Evolutionary conservation across 1,140 invertebrate genomes (phyloP).

Genomic region (Eubasilissa regina): DNA sequence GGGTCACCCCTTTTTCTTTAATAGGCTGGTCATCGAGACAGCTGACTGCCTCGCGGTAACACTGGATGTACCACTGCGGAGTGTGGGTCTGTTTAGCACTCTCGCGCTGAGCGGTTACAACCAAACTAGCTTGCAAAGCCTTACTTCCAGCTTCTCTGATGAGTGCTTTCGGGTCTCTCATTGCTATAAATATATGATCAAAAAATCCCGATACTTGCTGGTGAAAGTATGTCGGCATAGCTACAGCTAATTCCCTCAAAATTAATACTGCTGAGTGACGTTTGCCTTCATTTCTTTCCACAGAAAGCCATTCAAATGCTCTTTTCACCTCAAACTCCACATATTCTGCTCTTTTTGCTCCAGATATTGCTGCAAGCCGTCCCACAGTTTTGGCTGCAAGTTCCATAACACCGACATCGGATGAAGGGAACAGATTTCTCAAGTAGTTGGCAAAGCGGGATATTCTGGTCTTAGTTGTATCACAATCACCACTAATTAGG

Average conservation of each 20-base stretch:
- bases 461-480: slow-evolving; percentile 91
- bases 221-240: slow-evolving; percentile 98
- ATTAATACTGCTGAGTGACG: slow-evolving; percentile 94
- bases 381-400: slow-evolving; percentile 96
- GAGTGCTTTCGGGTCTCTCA: slow-evolving; percentile 92
- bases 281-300: slow-evolving; percentile 90
- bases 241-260: slow-evolving; percentile 93
- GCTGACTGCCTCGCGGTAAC: slow-evolving; percentile 89
- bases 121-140: slow-evolving; percentile 91
- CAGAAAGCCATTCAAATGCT: slow-evolving; percentile 94
- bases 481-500: slow-evolving; percentile 92
- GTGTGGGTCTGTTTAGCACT: slow-evolving; percentile 91
- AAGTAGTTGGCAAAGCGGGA: slow-evolving; percentile 95
- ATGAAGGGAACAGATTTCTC: slow-evolving; percentile 90
- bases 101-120: slow-evolving; percentile 95
- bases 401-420: slow-evolving; percentile 95
- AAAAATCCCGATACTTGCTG: slow-evolving; percentile 98
- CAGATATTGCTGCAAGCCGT: slow-evolving; percentile 90
- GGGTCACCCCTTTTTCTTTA: slow-evolving; percentile 84
- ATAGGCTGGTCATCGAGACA: slow-evolving; percentile 83
- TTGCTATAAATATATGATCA: slow-evolving; percentile 94
- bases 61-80: slow-evolving; percentile 92
- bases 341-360: slow-evolving; percentile 94
- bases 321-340: slow-evolving; percentile 97
- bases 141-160: slow-evolving; percentile 95